phyloP scores from a whole-genome alignment of 2,113 vertebrate species.

The Azemiops feae region DNA sequence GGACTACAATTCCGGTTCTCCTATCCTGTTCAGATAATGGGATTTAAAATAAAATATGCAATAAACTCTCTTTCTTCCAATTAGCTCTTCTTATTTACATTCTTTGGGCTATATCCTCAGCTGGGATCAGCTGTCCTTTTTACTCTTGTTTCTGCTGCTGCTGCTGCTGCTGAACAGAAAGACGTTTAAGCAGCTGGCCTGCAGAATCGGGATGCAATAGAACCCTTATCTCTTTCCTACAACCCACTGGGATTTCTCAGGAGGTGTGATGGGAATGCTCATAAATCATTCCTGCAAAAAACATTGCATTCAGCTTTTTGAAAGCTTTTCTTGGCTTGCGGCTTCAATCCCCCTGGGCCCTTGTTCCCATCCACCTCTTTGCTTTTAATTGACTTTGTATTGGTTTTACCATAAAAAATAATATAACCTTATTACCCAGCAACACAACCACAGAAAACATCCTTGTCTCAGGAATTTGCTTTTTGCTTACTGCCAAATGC shows the following conservation, averaged over 20 bases:
- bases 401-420: slow-evolving; percentile 31
- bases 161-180: background rate
- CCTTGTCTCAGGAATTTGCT: background rate
- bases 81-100: background rate
- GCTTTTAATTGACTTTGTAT: slow-evolving; percentile 28
- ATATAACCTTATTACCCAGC: background rate
- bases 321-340: background rate
- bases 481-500: background rate
- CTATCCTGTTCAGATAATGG: background rate
- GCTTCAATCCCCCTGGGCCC: background rate
- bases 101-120: background rate
- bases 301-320: background rate
- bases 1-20: background rate
- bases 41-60: background rate
- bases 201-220: background rate
- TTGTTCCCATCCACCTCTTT: slow-evolving; percentile 10
- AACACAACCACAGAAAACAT: background rate
- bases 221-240: background rate
- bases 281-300: background rate
- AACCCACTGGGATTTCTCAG: background rate
- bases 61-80: too few relatives aligned
- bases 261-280: background rate
- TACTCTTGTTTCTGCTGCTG: background rate
- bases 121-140: too few relatives aligned
- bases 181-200: background rate